Percentiles rank a stretch among this genome's conserved stretches.
These are phyloP conservation scores for Netelia virgata DNA, from an alignment of 2,888 invertebrate genomes.

Conservation along the genomic window DNA sequence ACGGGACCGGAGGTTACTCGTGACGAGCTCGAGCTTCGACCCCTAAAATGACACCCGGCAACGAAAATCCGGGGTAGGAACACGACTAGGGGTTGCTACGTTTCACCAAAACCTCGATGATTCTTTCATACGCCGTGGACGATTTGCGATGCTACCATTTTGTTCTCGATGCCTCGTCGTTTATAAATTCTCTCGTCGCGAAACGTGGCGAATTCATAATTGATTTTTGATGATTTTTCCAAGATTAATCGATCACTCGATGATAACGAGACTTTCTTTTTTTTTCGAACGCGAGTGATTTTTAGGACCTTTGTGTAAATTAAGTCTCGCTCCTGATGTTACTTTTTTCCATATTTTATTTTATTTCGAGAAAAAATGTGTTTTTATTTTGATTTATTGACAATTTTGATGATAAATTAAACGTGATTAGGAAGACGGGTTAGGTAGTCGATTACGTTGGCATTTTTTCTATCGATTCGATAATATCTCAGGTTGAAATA, in stretches of 20 bases:
- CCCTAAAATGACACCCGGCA: slow-evolving; percentile 42
- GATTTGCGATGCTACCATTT: slow-evolving; percentile 56
- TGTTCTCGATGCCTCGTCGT: slow-evolving; percentile 39
- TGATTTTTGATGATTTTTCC: slow-evolving; percentile 16
- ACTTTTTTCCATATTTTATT: not conserved
- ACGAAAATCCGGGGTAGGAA: slow-evolving; percentile 34
- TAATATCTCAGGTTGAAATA: slow-evolving; percentile 24
- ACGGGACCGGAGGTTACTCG: slow-evolving; percentile 21
- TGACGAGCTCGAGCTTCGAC: slow-evolving; percentile 32
- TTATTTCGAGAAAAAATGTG: not conserved
- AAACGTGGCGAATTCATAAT: slow-evolving; percentile 10
- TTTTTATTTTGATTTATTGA: too few relatives aligned
- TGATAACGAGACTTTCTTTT: not conserved
- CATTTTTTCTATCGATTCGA: slow-evolving; percentile 14
- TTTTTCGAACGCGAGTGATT: not conserved
- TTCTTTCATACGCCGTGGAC: slow-evolving; percentile 48
- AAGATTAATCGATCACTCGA: not conserved
- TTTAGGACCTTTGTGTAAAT: too few relatives aligned
- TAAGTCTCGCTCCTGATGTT: too few relatives aligned
- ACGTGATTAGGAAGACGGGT: too few relatives aligned
- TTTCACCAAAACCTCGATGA: not conserved
- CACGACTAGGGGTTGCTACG: slow-evolving; percentile 40
- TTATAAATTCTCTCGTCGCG: slow-evolving; percentile 15
- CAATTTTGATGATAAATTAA: too few relatives aligned
- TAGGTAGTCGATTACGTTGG: too few relatives aligned